These are phyloP conservation scores for Eupeodes luniger DNA, from an alignment of 2,888 invertebrate genomes.

Conservation along the genomic window DNA sequence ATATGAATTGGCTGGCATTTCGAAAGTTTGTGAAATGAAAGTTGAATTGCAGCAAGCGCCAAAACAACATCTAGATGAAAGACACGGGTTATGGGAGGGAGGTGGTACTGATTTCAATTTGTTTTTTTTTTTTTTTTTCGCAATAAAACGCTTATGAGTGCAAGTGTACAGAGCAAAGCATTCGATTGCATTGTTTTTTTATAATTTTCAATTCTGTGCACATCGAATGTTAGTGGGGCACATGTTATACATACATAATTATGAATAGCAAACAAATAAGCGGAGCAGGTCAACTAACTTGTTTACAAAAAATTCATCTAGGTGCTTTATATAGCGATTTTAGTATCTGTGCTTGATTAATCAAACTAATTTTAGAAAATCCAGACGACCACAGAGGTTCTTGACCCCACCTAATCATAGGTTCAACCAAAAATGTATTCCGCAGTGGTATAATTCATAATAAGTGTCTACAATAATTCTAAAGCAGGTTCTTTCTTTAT, in stretches of 20 bases:
- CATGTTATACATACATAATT: too few relatives aligned
- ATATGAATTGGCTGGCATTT: constrained; percentile 21
- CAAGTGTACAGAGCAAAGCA: not conserved
- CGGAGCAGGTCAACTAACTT: not conserved
- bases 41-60: constrained; percentile 17
- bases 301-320: not conserved
- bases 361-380: not conserved
- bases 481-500: too few relatives aligned
- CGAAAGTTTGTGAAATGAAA: constrained; percentile 60
- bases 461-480: too few relatives aligned
- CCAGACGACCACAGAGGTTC: not conserved
- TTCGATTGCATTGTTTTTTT: not conserved
- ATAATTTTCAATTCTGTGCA: not conserved
- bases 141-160: not conserved
- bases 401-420: not conserved
- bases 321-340: not conserved
- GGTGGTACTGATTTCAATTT: not conserved
- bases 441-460: too few relatives aligned
- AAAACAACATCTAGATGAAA: constrained; percentile 1
- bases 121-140: constrained; percentile 1
- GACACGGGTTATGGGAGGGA: not conserved
- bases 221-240: too few relatives aligned
- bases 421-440: not conserved
- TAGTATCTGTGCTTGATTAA: too few relatives aligned
- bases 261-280: too few relatives aligned